Evolutionary conservation across 2,113 vertebrate species (phyloP).

Genomic region (Phalacrocorax aristotelis): DNA sequence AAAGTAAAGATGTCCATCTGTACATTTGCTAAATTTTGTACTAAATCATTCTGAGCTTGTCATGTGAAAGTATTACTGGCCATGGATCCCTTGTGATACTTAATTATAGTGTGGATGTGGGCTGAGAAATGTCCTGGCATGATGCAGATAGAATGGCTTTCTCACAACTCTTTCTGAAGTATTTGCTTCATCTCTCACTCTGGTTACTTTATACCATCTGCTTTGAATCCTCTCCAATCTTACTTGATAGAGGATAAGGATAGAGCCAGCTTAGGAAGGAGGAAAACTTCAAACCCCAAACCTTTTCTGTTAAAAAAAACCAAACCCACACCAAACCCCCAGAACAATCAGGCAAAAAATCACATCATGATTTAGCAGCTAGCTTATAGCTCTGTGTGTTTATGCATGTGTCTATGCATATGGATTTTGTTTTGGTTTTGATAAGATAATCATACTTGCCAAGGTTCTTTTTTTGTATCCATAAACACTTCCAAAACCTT

Average conservation of each 20-base stretch:
- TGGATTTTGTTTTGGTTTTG: not conserved
- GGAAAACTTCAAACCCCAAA: not conserved
- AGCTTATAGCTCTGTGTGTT: not conserved
- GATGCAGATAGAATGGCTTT: not conserved
- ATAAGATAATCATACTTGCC: not conserved
- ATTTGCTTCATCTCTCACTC: not conserved
- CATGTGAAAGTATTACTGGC: not conserved
- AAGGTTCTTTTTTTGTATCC: not conserved
- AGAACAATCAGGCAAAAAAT: not conserved
- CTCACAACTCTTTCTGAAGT: not conserved
- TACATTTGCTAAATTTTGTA: not conserved
- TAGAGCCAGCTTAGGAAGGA: not conserved
- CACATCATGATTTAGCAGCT: not conserved
- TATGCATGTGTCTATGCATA: too few relatives aligned
- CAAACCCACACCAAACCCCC: not conserved
- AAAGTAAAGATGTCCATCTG: constrained; percentile 12
- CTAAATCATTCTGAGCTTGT: not conserved
- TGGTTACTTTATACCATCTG: not conserved
- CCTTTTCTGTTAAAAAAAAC: not conserved
- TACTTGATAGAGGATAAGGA: not conserved
- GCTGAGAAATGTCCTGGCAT: constrained; percentile 3
- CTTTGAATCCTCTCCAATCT: not conserved
- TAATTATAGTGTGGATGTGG: constrained; percentile 25
- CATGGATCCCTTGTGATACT: not conserved
- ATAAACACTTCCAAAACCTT: not conserved